Evolutionary conservation across 2,797 vertebrate species (phyloP), one percentile per base, ranked within the genome.

Genomic region (Chiloscyllium punctatum): DNA sequence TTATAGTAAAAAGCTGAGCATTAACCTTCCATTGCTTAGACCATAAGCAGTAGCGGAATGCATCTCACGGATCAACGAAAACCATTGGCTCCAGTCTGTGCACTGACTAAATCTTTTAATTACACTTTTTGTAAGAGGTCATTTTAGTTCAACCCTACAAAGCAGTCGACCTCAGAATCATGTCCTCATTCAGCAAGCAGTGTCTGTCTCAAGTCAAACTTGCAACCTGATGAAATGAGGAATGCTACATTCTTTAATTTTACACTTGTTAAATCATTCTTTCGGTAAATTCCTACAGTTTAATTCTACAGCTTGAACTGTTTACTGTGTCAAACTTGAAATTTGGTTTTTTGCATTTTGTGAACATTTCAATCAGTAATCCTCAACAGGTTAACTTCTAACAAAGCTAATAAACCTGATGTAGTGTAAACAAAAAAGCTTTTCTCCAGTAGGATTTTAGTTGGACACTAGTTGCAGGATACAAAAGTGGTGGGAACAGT

Each of bases 21-120:
- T 62, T 66, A 66, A 91, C 11, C 57, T 91, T 66, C 57, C 5
- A 16, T n/a, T 91, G 88, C 88, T 33, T 23, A 84, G 21, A 84
- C 37, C 21, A 48, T 33, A 91, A 57, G 88, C 51, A 57, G 88
- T 91, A 66, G 57, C 15, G 88, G 57, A 91, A 33, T 91, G 33
- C 15, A n/a, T 91, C 62, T 62, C 69, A 23, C 21, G 66, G 91
- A 71, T 94, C 66, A 71, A 71, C 71, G 42, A 37, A 94, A 94
- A 71, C 66, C 42, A 72, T 30, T 94, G 69, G 69, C 94, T 94
- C 71, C 37, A 74, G 94, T 68, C 66, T 92, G 90, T 68, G 33
- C 42, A 94, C 42, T 74, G 71, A 57, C 94, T 72, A 51, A 69
- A 72, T 94, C 92, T 72, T 48, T 33, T 71, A 68, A 94, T 94